phyloP scores from a whole-genome alignment of 2,113 vertebrate species.

The Silurus meridionalis region DNA sequence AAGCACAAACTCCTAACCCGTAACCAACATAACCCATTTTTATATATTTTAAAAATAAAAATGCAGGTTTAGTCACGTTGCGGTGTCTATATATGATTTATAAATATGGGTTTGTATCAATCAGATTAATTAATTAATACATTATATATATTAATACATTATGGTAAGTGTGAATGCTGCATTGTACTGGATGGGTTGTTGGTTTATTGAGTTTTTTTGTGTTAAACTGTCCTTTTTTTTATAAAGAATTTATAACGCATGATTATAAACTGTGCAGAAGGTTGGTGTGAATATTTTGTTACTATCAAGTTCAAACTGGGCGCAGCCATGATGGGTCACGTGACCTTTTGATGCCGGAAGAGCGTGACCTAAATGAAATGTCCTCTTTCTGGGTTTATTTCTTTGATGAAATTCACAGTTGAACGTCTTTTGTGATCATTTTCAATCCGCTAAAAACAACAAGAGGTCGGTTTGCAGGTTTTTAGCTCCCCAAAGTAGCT shows the following conservation, averaged over 20 bases:
- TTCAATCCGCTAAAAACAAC: too few species aligned
- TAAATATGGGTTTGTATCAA: background rate
- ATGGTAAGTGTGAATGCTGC: background rate
- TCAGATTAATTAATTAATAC: background rate
- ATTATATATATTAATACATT: background rate
- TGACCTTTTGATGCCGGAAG: conserved; percentile 24
- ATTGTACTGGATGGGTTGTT: background rate
- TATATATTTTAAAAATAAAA: background rate
- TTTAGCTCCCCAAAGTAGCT: background rate
- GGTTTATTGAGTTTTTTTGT: too few species aligned
- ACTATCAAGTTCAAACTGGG: background rate
- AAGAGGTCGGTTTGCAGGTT: background rate
- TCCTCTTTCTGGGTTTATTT: background rate
- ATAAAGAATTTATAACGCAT: too few species aligned
- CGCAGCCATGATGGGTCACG: background rate
- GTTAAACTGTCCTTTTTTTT: too few species aligned
- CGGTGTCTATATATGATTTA: too few species aligned
- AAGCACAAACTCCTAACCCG: background rate
- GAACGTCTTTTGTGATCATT: background rate
- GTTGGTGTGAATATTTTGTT: background rate
- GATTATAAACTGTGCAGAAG: background rate
- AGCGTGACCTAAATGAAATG: background rate
- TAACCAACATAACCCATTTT: background rate
- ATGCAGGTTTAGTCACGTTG: background rate
- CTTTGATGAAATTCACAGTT: background rate